phyloP scores from a whole-genome alignment of 2,113 vertebrate species.

The Oncorhynchus nerka region DNA sequence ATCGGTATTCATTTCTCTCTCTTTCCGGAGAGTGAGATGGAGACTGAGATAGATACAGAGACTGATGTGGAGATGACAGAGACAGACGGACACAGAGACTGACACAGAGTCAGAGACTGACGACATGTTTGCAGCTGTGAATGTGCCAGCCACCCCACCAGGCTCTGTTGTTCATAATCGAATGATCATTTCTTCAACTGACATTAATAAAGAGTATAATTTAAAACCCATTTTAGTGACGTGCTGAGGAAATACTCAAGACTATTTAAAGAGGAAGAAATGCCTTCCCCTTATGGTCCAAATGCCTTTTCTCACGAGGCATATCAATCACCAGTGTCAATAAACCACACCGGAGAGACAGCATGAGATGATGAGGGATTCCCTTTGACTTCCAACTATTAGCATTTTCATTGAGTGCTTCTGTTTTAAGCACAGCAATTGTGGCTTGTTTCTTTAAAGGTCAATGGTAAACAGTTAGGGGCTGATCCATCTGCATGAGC shows the following conservation, averaged over 20 bases:
- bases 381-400: slow-evolving; percentile 54
- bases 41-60: too few species aligned
- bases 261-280: slow-evolving; percentile 24
- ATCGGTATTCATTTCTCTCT: too few species aligned
- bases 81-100: too few species aligned
- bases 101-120: too few species aligned
- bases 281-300: slow-evolving; percentile 34
- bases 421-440: slow-evolving; percentile 64
- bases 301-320: slow-evolving; percentile 41
- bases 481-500: slow-evolving; percentile 68
- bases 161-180: neutral
- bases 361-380: slow-evolving; percentile 45
- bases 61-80: too few species aligned
- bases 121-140: neutral
- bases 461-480: slow-evolving; percentile 66
- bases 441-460: slow-evolving; percentile 59
- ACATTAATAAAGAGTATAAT: neutral
- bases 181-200: neutral
- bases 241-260: neutral
- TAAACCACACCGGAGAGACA: slow-evolving; percentile 30
- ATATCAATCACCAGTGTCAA: slow-evolving; percentile 56
- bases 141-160: neutral
- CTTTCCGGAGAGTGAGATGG: too few species aligned
- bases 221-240: neutral
- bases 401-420: slow-evolving; percentile 72